Percentiles rank a stretch among this genome's conserved stretches.
These are phyloP conservation scores for Hedya salicella DNA, from an alignment of 2,888 invertebrate genomes.

Conservation along the genomic window DNA sequence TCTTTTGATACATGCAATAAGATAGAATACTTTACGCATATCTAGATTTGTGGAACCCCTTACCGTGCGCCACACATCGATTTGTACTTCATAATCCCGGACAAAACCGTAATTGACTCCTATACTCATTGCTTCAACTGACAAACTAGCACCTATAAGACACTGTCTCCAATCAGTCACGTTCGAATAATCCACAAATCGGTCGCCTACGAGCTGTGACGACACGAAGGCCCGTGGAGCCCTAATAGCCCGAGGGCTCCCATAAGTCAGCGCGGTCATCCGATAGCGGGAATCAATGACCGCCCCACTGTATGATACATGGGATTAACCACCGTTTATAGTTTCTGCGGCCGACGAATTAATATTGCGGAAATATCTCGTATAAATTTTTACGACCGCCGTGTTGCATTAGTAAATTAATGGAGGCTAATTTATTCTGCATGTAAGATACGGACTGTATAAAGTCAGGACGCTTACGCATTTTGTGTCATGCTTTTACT, in stretches of 20 bases:
- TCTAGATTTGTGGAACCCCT: background rate
- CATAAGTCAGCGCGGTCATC: slow-evolving; percentile 77
- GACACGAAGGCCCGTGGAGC: slow-evolving; percentile 47
- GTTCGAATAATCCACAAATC: slow-evolving; percentile 67
- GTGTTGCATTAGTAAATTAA: slow-evolving; percentile 41
- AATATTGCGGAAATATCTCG: slow-evolving; percentile 75
- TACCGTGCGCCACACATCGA: too few relatives aligned
- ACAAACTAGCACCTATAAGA: slow-evolving; percentile 59
- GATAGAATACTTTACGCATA: too few relatives aligned
- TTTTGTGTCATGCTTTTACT: too few relatives aligned
- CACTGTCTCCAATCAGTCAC: slow-evolving; percentile 85
- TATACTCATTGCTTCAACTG: slow-evolving; percentile 44
- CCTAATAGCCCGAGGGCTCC: slow-evolving; percentile 74
- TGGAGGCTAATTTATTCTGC: slow-evolving; percentile 34
- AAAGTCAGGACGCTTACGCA: background rate
- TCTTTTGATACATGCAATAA: too few relatives aligned
- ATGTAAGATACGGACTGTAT: background rate
- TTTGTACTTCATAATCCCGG: too few relatives aligned
- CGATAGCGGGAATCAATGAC: slow-evolving; percentile 83
- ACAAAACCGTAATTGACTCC: too few relatives aligned
- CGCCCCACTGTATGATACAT: slow-evolving; percentile 82
- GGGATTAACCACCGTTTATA: slow-evolving; percentile 79
- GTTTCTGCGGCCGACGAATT: slow-evolving; percentile 77
- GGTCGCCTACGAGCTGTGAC: slow-evolving; percentile 15
- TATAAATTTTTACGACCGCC: slow-evolving; percentile 70